Base-by-base conservation (phyloP, 2,113 vertebrate species). In the Dasypus novemcinctus region DNA sequence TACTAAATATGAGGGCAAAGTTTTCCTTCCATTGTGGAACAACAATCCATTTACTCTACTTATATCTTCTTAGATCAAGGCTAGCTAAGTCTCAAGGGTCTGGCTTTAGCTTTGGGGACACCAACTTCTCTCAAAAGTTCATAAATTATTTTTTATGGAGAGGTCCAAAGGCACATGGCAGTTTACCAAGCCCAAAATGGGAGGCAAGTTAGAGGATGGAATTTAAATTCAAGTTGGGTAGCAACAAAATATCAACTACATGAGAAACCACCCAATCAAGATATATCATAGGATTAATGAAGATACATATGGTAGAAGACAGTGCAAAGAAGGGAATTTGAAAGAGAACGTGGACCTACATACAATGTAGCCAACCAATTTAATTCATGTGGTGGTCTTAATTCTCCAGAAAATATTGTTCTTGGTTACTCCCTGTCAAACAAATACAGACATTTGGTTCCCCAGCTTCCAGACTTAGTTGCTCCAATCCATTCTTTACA, bases 101-200 rank as follows among this genome's bases (percentile, higher is more conserved):
- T 92, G 95, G 81, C 54, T 88, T 96, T 95, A 61, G 69, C 85
- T 95, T 95, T 92, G 89, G 89, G 88, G 96, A 96, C 41, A 93
- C 57, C 52, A 76, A 5, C 59, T 86, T 89, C 74, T 95, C 91
- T 94, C 36, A 88, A 76, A 96, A 69, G 79, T 71, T 95, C 74
- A 87, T 91, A 87, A 95, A 89, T 95, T 89, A 94, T 92, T 95
- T 96, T 96, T 95, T 90, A 93, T 96, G 88, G 81, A 79, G 46
- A 57, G 69, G 71, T 86, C 75, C 43, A 82, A 75, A 86, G 95
- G 64, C 71, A 52, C 61, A 20, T 95, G 96, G 92, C 91, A 71
- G 52, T 93, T 94, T 94, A 91, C 79, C 78, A 96, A 94, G 64
- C 69, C 80, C 75, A 4, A 87, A 81, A 87, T 81, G 89, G 93